Percentiles rank a stretch among this genome's conserved stretches.
Conservation (phyloP, 2,113 vertebrate genomes). For the Phrynocephalus versicolor region DNA sequence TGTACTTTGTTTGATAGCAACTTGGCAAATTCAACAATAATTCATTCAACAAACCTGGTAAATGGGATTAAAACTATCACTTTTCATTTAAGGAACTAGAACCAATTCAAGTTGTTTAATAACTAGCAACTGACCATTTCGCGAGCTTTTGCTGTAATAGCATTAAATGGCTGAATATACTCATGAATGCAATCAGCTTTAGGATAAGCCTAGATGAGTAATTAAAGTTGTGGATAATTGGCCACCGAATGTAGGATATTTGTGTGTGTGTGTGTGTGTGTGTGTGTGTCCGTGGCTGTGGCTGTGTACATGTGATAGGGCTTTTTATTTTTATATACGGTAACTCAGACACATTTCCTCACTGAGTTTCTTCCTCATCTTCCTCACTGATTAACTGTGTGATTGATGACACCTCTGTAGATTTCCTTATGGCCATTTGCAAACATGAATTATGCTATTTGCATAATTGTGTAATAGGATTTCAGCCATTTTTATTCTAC, state of each 20-base stretch:
- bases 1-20: background rate
- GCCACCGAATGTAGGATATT: background rate
- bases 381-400: too few relatives aligned
- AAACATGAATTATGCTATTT: too few relatives aligned
- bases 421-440: too few relatives aligned
- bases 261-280: background rate
- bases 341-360: background rate
- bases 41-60: constrained; percentile 36
- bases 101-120: constrained; percentile 57
- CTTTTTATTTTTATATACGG: background rate
- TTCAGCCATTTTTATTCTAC: too few relatives aligned
- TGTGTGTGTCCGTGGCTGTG: too few relatives aligned
- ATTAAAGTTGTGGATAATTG: constrained; percentile 27
- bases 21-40: background rate
- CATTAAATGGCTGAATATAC: constrained; percentile 51
- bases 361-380: too few relatives aligned
- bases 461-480: too few relatives aligned
- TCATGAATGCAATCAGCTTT: constrained; percentile 61
- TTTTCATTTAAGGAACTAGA: constrained; percentile 49
- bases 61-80: constrained; percentile 42
- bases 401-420: background rate
- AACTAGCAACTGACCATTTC: constrained; percentile 39
- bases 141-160: constrained; percentile 51
- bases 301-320: background rate
- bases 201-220: constrained; percentile 50